Base-by-base conservation (phyloP, 1,140 invertebrate genomes). In the Cherax quadricarinatus region DNA sequence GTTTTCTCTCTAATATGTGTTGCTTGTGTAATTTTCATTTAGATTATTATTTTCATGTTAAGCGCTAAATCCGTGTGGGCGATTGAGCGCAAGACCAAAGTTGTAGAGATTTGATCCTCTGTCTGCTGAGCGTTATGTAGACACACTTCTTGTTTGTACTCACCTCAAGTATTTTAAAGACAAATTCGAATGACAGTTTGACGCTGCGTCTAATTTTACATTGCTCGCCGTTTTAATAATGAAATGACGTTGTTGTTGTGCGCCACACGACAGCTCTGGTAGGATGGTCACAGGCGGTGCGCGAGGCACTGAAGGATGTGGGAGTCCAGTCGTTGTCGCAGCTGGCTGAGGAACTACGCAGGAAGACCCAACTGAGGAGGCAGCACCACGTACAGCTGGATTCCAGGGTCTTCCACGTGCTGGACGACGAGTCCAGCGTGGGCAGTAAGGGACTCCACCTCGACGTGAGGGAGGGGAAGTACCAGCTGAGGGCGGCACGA, bases 251-350 rank as follows among this genome's bases (percentile, higher is more conserved):
- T 84, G 24, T 4, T 14, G n/a, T 60, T 62, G 9, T 84, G 9
- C 30, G 49, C 60, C 66, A 16, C 66, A 16, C 21, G 41, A 62
- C 48, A 89, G 88, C 80, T 12, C 62, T 89, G 60, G 81, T 48
- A n/a, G 88, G 88, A 9, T 84, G 88, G 88, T 16, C 41, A 16
- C 48, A n/a, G 57, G 21, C 48, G n/a, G 80, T 89, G 48, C 24
- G 9, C 0, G n/a, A 75, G 81, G 88, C 81, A 3, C 48, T 51
- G 62, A 21, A n/a, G n/a, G 49, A 57, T 5, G 80, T 49, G 0
- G 81, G 81, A 6, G 88, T 84, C n/a, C 53, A 57, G 4, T 82
- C 80, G 62, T 21, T 89, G 16, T 48, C 49, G 48, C 53, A 62
- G 48, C 49, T 89, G 30, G 80, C 49, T 3, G 14, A 83, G 24